These are phyloP conservation scores for Erpornis zantholeuca DNA, from an alignment of 2,113 vertebrate genomes.

Conservation along the genomic window DNA sequence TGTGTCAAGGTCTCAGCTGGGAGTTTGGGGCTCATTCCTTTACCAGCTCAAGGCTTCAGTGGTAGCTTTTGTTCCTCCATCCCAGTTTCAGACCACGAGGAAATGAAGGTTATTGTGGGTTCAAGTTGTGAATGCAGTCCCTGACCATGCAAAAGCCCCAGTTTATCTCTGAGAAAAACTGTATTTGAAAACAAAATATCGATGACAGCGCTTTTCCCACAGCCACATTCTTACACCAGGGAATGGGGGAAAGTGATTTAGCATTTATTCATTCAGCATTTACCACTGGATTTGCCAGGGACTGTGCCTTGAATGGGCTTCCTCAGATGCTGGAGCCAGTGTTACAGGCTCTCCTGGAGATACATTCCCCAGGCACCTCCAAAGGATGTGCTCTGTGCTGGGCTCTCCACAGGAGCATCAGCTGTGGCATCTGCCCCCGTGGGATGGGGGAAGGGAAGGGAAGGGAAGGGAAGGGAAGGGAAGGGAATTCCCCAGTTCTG, in stretches of 20 bases:
- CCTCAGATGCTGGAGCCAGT: not conserved
- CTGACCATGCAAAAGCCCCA: not conserved
- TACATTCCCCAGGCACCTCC: fast-evolving
- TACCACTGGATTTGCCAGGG: not conserved
- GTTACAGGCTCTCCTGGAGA: fast-evolving
- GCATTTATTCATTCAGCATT: not conserved
- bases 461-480: not conserved
- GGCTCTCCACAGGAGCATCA: too few species aligned
- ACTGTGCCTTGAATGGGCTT: not conserved
- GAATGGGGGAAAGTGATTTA: not conserved
- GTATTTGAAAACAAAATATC: not conserved
- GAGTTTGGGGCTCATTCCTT: not conserved
- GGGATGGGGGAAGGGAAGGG: not conserved
- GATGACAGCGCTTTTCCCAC: not conserved
- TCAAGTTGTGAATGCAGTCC: not conserved
- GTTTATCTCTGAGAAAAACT: not conserved
- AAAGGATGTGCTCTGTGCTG: not conserved
- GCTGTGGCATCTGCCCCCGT: not conserved
- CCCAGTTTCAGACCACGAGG: not conserved
- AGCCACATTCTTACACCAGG: not conserved
- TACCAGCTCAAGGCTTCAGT: not conserved
- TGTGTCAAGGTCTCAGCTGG: not conserved
- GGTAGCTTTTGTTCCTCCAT: not conserved
- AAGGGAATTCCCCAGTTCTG: not conserved
- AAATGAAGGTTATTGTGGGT: not conserved